Evolutionary conservation across 2,888 invertebrate species (phyloP), one percentile per base, ranked within the genome.

Genomic region (Ormia ochracea): DNA sequence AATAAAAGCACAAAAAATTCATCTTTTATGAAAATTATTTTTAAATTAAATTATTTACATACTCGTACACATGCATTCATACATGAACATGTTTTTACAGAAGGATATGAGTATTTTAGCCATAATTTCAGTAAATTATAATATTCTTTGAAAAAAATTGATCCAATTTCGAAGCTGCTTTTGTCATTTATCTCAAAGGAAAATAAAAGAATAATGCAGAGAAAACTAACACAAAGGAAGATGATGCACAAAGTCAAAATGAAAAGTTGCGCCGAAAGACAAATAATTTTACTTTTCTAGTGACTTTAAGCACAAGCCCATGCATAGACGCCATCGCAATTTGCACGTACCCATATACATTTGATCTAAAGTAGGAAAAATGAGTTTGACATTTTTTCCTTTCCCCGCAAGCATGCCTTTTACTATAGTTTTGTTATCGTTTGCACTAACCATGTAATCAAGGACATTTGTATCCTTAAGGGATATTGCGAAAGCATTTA

Each of bases 391-490:
- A 61, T 38, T 59, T 17, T n/a, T 43, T 31, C 6, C 52, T 12
- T 43, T 9, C 12, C 14, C 3, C 9, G 12, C 5, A 41, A 41
- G 43, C 17, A 43, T 48, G 21, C 19, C 43, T 14, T 61, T 41
- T 59, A 59, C 54, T 43, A 48, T 12, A 66, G 12, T 23, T 7
- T 45, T 45, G 45, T 68, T 68, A 28, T 63, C 59, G 43, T 68
- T 70, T 65, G 23, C 28, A 48, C 38, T 56, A 66, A 45, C 68
- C 66, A 78, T 78, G 73, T 78, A 68, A 73, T 78, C 78, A 78
- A 78, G 78, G 78, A 73, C 78, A 78, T 41, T 68, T 59, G 56
- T 48, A 41, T 26, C 68, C 75, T 73, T 33, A 17, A 17, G 78
- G 21, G 12, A 68, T 54, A 63, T 63, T 68, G 41, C 48, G 38